phyloP scores from a whole-genome alignment of 1,140 invertebrate species.

The Zaprionus davidi region DNA sequence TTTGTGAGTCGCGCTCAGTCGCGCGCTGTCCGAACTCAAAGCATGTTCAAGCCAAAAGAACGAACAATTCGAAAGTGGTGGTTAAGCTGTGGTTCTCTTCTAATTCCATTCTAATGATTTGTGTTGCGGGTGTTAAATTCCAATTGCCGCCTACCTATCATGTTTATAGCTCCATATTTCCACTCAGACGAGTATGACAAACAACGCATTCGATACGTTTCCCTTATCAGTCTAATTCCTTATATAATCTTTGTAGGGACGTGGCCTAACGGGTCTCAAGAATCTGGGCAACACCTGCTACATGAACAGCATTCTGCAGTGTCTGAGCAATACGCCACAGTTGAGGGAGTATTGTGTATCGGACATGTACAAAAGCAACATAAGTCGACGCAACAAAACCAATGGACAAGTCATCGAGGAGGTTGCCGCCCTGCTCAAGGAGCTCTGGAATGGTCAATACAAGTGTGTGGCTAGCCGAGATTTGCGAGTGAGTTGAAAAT shows the following conservation, averaged over 20 bases:
- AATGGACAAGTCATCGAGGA: conserved; percentile 90
- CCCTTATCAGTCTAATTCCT: background rate
- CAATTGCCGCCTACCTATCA: conserved; percentile 67
- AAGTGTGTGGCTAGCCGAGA: conserved; percentile 91
- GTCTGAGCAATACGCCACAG: conserved; percentile 91
- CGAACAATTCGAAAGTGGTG: conserved; percentile 38
- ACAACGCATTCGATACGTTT: background rate
- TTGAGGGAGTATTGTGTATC: conserved; percentile 91
- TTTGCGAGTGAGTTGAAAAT: conserved; percentile 85
- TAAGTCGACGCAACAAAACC: conserved; percentile 86
- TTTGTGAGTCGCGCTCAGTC: conserved; percentile 44
- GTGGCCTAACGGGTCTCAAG: conserved; percentile 92
- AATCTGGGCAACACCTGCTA: conserved; percentile 98
- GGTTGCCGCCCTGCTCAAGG: conserved; percentile 90
- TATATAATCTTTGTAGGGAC: conserved; percentile 85
- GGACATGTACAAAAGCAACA: conserved; percentile 86
- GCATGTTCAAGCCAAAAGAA: conserved; percentile 57
- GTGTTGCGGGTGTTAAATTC: conserved; percentile 71
- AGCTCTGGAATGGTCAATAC: conserved; percentile 90
- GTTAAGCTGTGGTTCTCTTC: conserved; percentile 7
- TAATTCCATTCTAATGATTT: conserved; percentile 65
- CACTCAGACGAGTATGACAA: conserved; percentile 62
- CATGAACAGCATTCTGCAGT: conserved; percentile 98
- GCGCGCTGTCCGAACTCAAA: conserved; percentile 63
- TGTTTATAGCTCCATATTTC: conserved; percentile 73